phyloP scores from a whole-genome alignment of 2,113 vertebrate genomes.

The Thalassarche chlororhynchos region DNA sequence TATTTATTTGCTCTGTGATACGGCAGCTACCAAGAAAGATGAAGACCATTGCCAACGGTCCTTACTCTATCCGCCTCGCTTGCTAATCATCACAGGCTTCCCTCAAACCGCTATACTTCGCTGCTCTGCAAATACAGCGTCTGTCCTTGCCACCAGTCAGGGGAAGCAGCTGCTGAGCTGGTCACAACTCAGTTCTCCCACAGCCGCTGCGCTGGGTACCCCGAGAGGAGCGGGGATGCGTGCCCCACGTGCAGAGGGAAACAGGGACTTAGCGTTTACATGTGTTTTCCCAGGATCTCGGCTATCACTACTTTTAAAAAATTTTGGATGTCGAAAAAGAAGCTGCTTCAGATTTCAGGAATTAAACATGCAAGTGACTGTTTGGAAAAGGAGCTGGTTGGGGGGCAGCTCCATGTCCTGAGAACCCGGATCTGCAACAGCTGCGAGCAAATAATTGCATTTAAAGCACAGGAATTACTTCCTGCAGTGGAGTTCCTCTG shows the following conservation, averaged over 20 bases:
- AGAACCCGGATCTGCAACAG: not conserved
- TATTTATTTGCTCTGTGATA: fast-evolving
- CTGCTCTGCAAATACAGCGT: fast-evolving
- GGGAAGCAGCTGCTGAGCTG: not conserved
- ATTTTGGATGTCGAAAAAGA: not conserved
- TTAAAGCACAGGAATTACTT: not conserved
- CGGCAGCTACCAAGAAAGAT: not conserved
- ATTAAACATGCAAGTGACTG: not conserved
- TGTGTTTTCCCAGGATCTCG: not conserved
- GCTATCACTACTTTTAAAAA: not conserved
- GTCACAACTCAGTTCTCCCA: not conserved
- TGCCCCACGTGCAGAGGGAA: not conserved
- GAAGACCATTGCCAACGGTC: fast-evolving
- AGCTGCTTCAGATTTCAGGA: not conserved
- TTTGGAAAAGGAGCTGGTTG: not conserved
- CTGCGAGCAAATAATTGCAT: not conserved
- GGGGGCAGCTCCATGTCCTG: not conserved
- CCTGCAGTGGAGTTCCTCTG: not conserved
- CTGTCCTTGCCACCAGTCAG: not conserved
- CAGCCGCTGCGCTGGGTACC: not conserved
- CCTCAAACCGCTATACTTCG: fast-evolving
- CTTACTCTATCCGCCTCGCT: not conserved
- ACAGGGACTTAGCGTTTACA: fast-evolving
- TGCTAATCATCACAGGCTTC: not conserved
- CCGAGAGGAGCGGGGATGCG: fast-evolving